Base-by-base conservation (phyloP, 2,113 vertebrate species). In the Rattus rattus region DNA sequence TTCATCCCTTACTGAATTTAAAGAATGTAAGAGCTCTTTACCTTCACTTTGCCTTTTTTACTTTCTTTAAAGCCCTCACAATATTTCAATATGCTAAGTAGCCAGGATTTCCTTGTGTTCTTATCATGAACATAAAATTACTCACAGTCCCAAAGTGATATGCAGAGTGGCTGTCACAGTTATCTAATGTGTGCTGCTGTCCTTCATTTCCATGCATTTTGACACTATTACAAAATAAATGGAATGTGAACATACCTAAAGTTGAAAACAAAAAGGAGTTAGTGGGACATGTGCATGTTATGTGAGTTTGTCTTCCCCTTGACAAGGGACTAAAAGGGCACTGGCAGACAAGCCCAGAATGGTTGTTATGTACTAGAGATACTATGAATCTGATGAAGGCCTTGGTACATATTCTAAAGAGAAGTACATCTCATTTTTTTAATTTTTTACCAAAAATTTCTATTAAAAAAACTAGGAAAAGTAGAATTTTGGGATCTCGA, bases 371-470 rank as follows among this genome's bases (percentile, higher is more conserved):
- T n/a, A 75, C 33, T 67, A 67, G 22, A 85, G 11, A 10, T 76
- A 16, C 54, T 81, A 69, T 30, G 65, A 43, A 83, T 92, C 20
- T 94, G 39, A 61, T 10, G 90, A 95, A 84, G 47, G 7, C 36
- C 47, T 79, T 67, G 9, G 49, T 0, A 39, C 39, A 47, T 43
- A 90, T 93, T 2, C 73, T 65, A 56, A 65, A 56, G 5, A 91
- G 76, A 91, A 75, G 52, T n/a, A 1, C 8, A 86, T 47, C 59
- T 87, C 6, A 86, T 54, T 52, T 87, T 69, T 56, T 73, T 96
- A 79, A 56, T 96, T 63, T 92, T 96, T 92, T 93, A 43, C 61
- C 85, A 73, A 93, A 92, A 65, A 77, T 6, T 90, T 70, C 94
- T 93, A 95, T 54, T 96, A 33, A 96, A 92, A 93, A 70, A 2